Evolutionary conservation across 2,888 invertebrate species (phyloP), one percentile per base, ranked within the genome.

Genomic region (Tillus elongatus): DNA sequence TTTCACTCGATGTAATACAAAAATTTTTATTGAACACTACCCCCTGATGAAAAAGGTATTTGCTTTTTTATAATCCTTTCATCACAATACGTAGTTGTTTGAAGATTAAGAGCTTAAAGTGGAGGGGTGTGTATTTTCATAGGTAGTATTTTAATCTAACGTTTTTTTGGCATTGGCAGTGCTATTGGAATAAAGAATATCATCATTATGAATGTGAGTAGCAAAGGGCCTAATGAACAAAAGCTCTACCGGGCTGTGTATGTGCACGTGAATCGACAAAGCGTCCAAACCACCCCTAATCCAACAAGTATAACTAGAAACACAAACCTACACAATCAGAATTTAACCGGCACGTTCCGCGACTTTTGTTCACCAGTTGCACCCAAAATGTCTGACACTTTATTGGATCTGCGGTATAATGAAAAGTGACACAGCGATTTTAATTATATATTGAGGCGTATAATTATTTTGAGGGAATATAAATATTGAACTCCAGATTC

Each of bases 221-320:
- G 60, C 58, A 60, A 60, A 53, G 45, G 58, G 44, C 45, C 51
- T 58, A 57, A 57, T 56, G 51, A 49, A 56, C 55, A 60, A 59
- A 56, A 49, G 56, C 44, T 46, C 44, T 10, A 19, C 6, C 39
- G 38, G 43, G n/a, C 24, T n/a, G 24, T n/a, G 43, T 42, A 45
- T 47, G 50, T 56, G 60, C 61, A 62, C 63, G 60, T 62, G 61
- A 60, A 62, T 56, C 50, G 59, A 62, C 62, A 63, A 63, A 61
- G 61, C 59, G 56, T 49, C 47, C 51, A 55, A 61, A 59, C 63
- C 62, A 62, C 62, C 63, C 63, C 58, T 63, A 62, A 63, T 63
- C 63, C 61, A 58, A 61, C 63, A 63, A 62, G 61, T 63, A 61
- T 60, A 56, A 61, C 61, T 60, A 57, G 63, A 63, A 63, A 60